Conservation (phyloP, 2,888 invertebrate genomes). For the Melolontha melolontha region DNA sequence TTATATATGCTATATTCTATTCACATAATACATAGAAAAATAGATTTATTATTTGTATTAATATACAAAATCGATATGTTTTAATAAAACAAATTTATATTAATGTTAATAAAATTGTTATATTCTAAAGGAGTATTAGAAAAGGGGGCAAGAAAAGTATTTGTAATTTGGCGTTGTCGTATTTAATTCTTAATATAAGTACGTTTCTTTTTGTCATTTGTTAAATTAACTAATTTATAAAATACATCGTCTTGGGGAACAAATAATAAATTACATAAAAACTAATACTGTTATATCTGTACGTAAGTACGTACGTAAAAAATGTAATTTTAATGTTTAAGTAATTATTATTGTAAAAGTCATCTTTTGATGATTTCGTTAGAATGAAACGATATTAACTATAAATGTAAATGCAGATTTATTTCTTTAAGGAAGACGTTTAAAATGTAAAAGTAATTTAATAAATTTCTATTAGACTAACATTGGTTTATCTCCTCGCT, state of each 20-base stretch:
- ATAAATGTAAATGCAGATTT: neutral
- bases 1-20: constrained; percentile 4
- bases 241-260: too few relatives aligned
- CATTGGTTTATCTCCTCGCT: constrained; percentile 40
- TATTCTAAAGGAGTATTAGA: constrained; percentile 7
- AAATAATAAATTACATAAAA: too few relatives aligned
- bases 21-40: constrained; percentile 33
- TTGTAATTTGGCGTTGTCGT: constrained; percentile 26
- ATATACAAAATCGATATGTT: constrained; percentile 33
- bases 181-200: too few relatives aligned
- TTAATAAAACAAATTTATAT: constrained; percentile 12
- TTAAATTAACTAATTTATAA: too few relatives aligned
- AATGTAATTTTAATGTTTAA: too few relatives aligned
- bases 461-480: constrained; percentile 26
- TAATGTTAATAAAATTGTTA: constrained; percentile 13
- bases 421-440: neutral
- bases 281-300: too few relatives aligned
- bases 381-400: neutral
- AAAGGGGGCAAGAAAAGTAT: constrained; percentile 5
- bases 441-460: constrained; percentile 19
- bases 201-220: too few relatives aligned
- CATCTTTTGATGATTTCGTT: neutral
- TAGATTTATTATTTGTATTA: constrained; percentile 29
- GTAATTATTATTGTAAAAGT: neutral
- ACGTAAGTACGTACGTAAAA: too few relatives aligned